A percentile compares a stretch with the other conserved stretches of the same genome.
phyloP scores from a whole-genome alignment of 2,113 vertebrate genomes.

The Gopherus evgoodei region DNA sequence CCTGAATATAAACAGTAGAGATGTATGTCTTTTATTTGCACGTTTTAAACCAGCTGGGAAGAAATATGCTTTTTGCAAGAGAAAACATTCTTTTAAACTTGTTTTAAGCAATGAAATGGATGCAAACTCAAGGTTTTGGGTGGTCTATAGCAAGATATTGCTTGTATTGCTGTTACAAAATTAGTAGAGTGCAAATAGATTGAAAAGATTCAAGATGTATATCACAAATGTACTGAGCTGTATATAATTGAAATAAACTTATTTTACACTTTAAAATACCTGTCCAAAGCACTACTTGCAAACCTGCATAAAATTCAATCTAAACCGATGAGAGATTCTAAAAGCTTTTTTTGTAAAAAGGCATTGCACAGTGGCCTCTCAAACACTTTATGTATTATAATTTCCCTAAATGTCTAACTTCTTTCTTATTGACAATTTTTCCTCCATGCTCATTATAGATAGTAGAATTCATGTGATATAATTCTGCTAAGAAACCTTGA shows the following conservation, averaged over 20 bases:
- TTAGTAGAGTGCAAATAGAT: background rate
- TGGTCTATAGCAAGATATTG: background rate
- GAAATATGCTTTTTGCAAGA: conserved; percentile 54
- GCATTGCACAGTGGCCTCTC: background rate
- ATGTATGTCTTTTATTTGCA: conserved; percentile 19
- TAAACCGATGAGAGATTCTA: background rate
- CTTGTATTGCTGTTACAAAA: conserved; percentile 60
- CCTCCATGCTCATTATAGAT: background rate
- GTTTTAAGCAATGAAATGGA: background rate
- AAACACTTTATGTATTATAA: background rate
- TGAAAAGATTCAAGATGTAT: conserved; percentile 27
- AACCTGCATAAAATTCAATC: background rate
- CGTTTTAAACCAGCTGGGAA: conserved; percentile 38
- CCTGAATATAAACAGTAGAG: conserved; percentile 7
- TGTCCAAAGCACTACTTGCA: conserved; percentile 66
- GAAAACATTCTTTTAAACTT: conserved; percentile 30
- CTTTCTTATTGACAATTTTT: background rate
- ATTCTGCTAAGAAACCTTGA: background rate
- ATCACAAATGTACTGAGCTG: conserved; percentile 52
- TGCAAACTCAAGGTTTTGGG: background rate
- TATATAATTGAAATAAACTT: conserved; percentile 79
- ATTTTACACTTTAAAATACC: conserved; percentile 63
- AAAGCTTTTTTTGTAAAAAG: background rate
- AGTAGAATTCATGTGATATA: background rate
- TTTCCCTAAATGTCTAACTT: background rate